Evolutionary conservation across 2,797 vertebrate genomes (phyloP).

Genomic region (Diplodus sargus): DNA sequence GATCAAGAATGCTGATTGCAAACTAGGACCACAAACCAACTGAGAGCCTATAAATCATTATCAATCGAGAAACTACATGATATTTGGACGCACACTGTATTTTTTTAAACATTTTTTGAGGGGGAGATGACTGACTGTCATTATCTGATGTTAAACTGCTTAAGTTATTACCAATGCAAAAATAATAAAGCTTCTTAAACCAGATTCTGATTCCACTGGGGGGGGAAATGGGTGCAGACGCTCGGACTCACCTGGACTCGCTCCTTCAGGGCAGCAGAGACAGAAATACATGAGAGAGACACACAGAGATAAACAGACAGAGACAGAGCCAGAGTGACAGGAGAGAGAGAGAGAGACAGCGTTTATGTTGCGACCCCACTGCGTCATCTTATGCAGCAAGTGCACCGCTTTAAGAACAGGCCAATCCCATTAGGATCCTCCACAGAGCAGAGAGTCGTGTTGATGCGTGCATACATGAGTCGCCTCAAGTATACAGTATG

Average conservation of each 20-base stretch:
- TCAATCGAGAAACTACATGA: not conserved
- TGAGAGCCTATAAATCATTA: not conserved
- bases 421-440: slow-evolving; percentile 69
- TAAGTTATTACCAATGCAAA: not conserved
- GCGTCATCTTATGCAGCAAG: slow-evolving; percentile 53
- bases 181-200: not conserved
- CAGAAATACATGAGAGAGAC: slow-evolving; percentile 3
- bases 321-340: not conserved
- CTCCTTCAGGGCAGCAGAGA: slow-evolving; percentile 75
- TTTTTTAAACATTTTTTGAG: not conserved
- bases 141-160: not conserved
- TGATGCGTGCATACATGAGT: slow-evolving; percentile 19
- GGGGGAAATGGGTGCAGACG: slow-evolving; percentile 1
- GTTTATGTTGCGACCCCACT: slow-evolving; percentile 45
- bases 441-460: slow-evolving; percentile 28
- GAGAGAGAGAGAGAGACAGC: slow-evolving; percentile 5
- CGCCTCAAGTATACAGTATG: slow-evolving; percentile 22
- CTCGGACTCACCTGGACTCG: slow-evolving; percentile 78
- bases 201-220: not conserved
- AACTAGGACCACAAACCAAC: not conserved
- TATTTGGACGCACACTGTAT: not conserved
- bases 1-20: not conserved
- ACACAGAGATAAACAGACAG: slow-evolving; percentile 3
- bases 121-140: not conserved
- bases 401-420: slow-evolving; percentile 64